Evolutionary conservation across 2,888 invertebrate species (phyloP).

Genomic region (Lysandra coridon): DNA sequence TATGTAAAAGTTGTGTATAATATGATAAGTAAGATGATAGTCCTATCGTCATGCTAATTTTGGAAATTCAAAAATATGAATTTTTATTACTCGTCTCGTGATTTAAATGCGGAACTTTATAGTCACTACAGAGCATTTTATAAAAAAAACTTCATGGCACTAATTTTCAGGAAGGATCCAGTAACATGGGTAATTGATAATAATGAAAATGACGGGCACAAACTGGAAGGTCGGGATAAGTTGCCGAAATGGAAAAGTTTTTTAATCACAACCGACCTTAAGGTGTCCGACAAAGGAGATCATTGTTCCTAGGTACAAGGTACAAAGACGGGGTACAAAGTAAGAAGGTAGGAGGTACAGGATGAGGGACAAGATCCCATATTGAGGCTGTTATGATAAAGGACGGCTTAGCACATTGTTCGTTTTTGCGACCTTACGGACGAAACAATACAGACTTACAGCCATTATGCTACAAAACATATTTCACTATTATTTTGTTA

Average conservation of each 20-base stretch:
- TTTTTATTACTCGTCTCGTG: neutral
- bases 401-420: neutral
- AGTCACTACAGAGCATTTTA: neutral
- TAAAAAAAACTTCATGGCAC: neutral
- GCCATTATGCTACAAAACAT: slow-evolving; percentile 2
- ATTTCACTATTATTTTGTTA: neutral
- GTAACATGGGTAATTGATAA: neutral
- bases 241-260: slow-evolving; percentile 23
- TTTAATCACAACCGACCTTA: slow-evolving; percentile 21
- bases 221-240: neutral
- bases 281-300: slow-evolving; percentile 15
- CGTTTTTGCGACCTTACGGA: slow-evolving; percentile 8
- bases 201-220: slow-evolving; percentile 15
- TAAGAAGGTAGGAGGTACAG: neutral
- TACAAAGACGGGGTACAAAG: neutral
- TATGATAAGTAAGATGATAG: too few relatives aligned
- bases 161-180: neutral
- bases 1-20: too few relatives aligned
- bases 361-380: slow-evolving; percentile 8
- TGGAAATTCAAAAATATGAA: too few relatives aligned
- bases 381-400: slow-evolving; percentile 18
- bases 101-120: neutral
- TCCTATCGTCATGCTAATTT: neutral
- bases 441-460: slow-evolving; percentile 23
- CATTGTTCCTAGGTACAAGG: slow-evolving; percentile 2